Percentiles rank a stretch among this genome's conserved stretches.
Conservation (phyloP, 2,888 invertebrate genomes). For the Drymonia ruficornis region DNA sequence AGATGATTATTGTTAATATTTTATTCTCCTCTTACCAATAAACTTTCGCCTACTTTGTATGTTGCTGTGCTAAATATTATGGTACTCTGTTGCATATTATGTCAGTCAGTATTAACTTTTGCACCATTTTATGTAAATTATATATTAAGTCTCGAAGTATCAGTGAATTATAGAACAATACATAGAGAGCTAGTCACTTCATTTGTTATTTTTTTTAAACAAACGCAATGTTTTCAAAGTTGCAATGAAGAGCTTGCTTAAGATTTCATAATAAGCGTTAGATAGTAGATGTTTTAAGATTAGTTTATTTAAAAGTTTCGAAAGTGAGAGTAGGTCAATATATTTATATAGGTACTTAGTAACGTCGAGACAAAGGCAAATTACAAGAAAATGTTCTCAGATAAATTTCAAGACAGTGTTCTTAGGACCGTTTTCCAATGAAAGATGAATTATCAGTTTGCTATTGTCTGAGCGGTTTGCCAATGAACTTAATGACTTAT, state of each 20-base stretch:
- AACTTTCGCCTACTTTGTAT: conserved; percentile 33
- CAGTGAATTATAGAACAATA: conserved; percentile 40
- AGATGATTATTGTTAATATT: conserved; percentile 36
- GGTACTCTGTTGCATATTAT: conserved; percentile 31
- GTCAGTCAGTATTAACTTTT: conserved; percentile 47
- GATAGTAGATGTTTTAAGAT: conserved; percentile 41
- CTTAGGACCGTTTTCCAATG: conserved; percentile 50
- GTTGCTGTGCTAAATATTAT: conserved; percentile 28
- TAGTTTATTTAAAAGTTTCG: conserved; percentile 36
- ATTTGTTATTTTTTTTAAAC: conserved; percentile 37
- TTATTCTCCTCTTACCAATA: conserved; percentile 24
- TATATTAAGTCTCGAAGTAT: conserved; percentile 38
- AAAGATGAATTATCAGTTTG: conserved; percentile 44
- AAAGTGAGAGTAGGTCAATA: conserved; percentile 33
- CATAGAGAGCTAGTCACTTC: conserved; percentile 56
- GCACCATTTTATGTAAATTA: conserved; percentile 39
- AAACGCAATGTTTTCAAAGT: conserved; percentile 25
- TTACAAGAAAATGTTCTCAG: conserved; percentile 34
- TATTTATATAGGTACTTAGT: conserved; percentile 21
- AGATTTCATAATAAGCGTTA: conserved; percentile 36
- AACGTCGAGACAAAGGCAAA: conserved; percentile 20
- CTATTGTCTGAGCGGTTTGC: conserved; percentile 43
- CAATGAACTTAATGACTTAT: conserved; percentile 32
- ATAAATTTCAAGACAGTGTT: conserved; percentile 61
- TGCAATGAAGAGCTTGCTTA: conserved; percentile 42